Evolutionary conservation across 2,888 invertebrate genomes (phyloP), one percentile per base, ranked within the genome.

Genomic region (Acronicta leporina): DNA sequence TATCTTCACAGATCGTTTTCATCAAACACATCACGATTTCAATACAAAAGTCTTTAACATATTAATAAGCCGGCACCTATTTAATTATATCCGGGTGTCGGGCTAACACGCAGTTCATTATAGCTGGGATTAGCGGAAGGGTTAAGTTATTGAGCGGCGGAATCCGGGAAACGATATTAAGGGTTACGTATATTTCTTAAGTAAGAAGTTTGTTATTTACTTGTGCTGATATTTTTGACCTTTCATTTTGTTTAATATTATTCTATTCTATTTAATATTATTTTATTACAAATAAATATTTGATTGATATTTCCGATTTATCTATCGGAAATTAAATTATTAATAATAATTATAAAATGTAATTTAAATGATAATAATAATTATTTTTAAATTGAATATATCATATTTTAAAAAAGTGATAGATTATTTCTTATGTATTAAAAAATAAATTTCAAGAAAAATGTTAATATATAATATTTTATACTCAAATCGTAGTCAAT

Each of bases 111-210:
- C 75, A 77, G 85, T 89, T 91, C 90, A 91, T 91, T 91, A 92
- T 87, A 83, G 78, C 77, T 80, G 75, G 90, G 89, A 88, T 91
- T 90, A 90, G 82, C 78, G 79, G 81, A 88, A 88, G 89, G 89
- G 88, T 88, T 87, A 84, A 79, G 80, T 87, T 83, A 86, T 83
- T 86, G 85, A 82, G 75, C 65, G 77, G 78, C 63, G 76, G 79
- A 81, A 84, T 80, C 78, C 81, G 77, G 76, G 63, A 59, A 76
- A 75, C 67, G 58, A 56, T 78, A 75, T 79, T 74, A 76, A 68
- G 79, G 80, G 74, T 35, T 68, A 51, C 63, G 56, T 69, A 73
- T 71, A 77, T 69, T 77, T 79, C 77, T 77, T 69, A 68, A 71
- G 69, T 54, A 67, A 63, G 59, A 55, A 69, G 62, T 63, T 63